phyloP scores from a whole-genome alignment of 2,888 invertebrate genomes.

The Heliconius cydno region DNA sequence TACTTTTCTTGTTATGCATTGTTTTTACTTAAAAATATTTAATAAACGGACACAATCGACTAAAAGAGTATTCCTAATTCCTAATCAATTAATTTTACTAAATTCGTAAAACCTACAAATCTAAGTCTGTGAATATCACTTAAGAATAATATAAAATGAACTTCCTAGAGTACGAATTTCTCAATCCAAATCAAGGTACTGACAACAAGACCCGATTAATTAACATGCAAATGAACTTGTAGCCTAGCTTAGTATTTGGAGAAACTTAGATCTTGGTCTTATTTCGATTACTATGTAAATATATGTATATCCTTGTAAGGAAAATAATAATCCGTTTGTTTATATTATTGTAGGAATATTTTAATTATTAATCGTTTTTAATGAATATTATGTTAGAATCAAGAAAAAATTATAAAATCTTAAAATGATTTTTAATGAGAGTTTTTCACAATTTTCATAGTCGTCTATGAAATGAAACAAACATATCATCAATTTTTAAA shows the following conservation, averaged over 20 bases:
- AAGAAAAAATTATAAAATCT: no score
- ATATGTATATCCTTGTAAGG: background rate
- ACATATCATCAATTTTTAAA: background rate
- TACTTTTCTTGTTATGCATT: background rate
- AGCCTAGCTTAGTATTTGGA: slow-evolving; percentile 16
- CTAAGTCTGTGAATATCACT: background rate
- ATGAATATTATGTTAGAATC: no score
- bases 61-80: no score
- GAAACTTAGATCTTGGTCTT: slow-evolving; percentile 15
- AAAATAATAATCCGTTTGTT: background rate
- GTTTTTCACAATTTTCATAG: background rate
- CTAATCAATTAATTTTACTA: no score
- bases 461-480: no score
- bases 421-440: no score
- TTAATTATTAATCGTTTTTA: no score
- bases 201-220: slow-evolving; percentile 5
- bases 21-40: background rate
- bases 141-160: background rate
- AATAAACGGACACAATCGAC: no score
- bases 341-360: background rate
- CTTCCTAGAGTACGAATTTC: background rate
- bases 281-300: slow-evolving; percentile 16
- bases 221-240: slow-evolving; percentile 11
- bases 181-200: background rate
- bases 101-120: no score